Base-by-base conservation (phyloP, 2,888 invertebrate genomes). In the Nowickia ferox region DNA sequence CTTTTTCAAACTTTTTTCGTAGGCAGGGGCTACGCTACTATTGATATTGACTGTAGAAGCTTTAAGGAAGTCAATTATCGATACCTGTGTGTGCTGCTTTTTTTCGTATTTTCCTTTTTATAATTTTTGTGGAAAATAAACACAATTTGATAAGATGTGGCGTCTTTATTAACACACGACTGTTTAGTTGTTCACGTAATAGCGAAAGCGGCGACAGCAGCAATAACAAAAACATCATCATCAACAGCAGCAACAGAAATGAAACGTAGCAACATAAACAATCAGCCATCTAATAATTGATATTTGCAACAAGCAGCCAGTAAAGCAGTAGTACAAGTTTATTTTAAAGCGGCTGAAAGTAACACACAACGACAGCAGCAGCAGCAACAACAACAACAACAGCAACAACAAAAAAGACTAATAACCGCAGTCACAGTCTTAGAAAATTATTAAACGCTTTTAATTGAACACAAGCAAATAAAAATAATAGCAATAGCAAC, bases 361-460 rank as follows among this genome's bases (percentile, higher is more conserved):
- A 55, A 72, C 19, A 44, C 22, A 74, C 66, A 22, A 38, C 11
- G 57, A 10, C 55, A 66, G 42, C 13, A 61, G 48, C n/a, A 30
- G 15, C 55, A 77, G n/a, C 46, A 75, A 71, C 84, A 82, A 79
- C 30, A 69, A 68, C 63, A 82, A 78, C 42, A 77, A 66, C 66
- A 82, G 72, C 87, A 87, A 87, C 38, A 48, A 65, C 57, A 80
- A 86, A 89, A n/a, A 88, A 89, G 91, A 89, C 90, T 89, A 90
- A 91, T 89, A 91, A 90, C 91, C 91, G 90, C 89, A 77, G 72
- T 74, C 75, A 44, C 63, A 71, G 76, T 53, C 65, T 65, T 77
- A 72, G 77, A 77, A 77, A 77, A 77, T 77, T 48, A 57, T 65
- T 72, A 83, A 83, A 77, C 51, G 59, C 9, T 77, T 71, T 46